Evolutionary conservation across 2,888 invertebrate species (phyloP), one percentile per base, ranked within the genome.

Genomic region (Lamproptera curius): DNA sequence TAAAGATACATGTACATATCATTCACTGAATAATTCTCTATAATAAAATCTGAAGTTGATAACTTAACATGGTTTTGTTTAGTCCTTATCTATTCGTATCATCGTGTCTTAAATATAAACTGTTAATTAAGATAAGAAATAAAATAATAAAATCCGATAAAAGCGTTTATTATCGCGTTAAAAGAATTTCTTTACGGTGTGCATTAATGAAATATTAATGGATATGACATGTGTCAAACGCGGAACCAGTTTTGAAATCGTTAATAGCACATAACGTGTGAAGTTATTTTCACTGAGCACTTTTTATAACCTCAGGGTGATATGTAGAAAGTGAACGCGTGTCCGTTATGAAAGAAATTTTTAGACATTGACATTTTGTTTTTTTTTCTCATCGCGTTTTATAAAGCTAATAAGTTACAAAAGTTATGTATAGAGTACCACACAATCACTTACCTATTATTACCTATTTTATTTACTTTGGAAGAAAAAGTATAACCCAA

Each of bases 271-370:
- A 46, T 47, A 56, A 54, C 52, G 55, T 55, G 57, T 55, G 42
- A 52, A 51, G 46, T 45, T 59, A 65, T 70, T 74, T 72, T 66
- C 69, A 66, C 67, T 51, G 56, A 59, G 58, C 39, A 43, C 61
- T 69, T 71, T 73, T 74, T 71, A 51, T 56, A 55, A 55, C 54
- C 64, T 50, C 45, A 38, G 54, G 61, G 65, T 62, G 66, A 67
- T 66, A 38, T 17, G 48, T 74, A 76, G 76, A 77, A 77, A 76
- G 77, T 72, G 63, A 67, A 62, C 51, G 61, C 48, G 55, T 60
- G 44, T 54, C 50, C 52, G 54, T 48, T 65, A 71, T 61, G 76
- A 76, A 76, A 78, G 76, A 70, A n/a, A 53, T 55, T 48, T 50
- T 34, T 47, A 39, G 44, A 36, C 49, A 26, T 38, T 40, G 38